Percentiles rank a stretch among this genome's conserved stretches.
Conservation (phyloP, 2,888 invertebrate species). For the Orthonevra nobilis region DNA sequence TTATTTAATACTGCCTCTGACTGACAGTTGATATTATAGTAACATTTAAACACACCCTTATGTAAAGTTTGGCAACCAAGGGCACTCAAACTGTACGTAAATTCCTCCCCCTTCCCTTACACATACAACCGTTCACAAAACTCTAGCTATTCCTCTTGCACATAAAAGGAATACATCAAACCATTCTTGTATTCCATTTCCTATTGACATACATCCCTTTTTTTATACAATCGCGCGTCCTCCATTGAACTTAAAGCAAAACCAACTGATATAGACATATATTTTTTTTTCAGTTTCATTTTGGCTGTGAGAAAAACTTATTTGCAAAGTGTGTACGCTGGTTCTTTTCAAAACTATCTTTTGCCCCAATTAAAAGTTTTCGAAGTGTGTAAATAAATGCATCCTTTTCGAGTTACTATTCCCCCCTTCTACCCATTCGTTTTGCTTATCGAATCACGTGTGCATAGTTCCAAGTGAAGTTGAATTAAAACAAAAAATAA, state of each 20-base stretch:
- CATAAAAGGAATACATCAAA: not conserved
- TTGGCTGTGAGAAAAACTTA: conserved; percentile 61
- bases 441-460: too few relatives aligned
- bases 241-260: conserved; percentile 21
- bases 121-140: too few relatives aligned
- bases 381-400: conserved; percentile 34
- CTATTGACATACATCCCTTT: conserved; percentile 32
- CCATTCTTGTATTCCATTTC: conserved; percentile 16
- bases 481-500: conserved; percentile 2
- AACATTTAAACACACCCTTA: too few relatives aligned
- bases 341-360: not conserved
- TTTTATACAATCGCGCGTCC: conserved; percentile 46
- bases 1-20: too few relatives aligned
- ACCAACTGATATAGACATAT: conserved; percentile 30
- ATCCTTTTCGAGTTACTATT: too few relatives aligned
- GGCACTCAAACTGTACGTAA: too few relatives aligned
- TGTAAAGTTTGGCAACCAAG: too few relatives aligned
- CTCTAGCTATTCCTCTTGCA: conserved; percentile 11
- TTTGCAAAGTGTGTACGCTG: conserved; percentile 11
- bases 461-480: not conserved
- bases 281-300: conserved; percentile 58
- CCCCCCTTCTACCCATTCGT: too few relatives aligned
- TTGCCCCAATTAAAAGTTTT: not conserved
- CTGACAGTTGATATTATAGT: too few relatives aligned
- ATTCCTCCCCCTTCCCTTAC: too few relatives aligned